Base-by-base conservation (phyloP, 2,888 invertebrate genomes). In the Phalera bucephala region DNA sequence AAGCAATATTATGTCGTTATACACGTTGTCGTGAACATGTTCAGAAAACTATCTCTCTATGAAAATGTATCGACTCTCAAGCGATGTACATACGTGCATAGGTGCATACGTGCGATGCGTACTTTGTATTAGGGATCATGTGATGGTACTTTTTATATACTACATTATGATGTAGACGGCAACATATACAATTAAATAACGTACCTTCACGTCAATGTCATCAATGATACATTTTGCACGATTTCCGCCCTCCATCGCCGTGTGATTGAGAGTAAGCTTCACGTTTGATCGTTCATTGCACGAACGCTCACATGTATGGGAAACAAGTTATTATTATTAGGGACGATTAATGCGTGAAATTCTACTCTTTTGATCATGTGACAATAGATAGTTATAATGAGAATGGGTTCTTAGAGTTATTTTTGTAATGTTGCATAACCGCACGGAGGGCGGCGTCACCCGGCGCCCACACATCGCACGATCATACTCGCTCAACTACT, bases 341-440 rank as follows among this genome's bases (percentile, higher is more conserved):
- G 4, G 1, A 8, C 27, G 10, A 7, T 2, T 25, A 7, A 12
- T 12, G 12, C 25, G 14, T 27, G 14, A 27, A 14, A 66, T 52
- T 66, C 69, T 66, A 59, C 65, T 68, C 74, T 66, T 65, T 68
- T 60, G 66, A 65, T 60, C 64, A 69, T 62, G 60, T 61, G 66
- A 67, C 68, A 69, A 72, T 73, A 80, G 66, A 55, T 65, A 57
- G 52, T 48, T 66, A 58, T 67, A 70, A 67, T 68, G 70, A 59
- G 52, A 63, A 72, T 75, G 59, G 62, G 68, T 80, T 77, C 53
- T 71, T 77, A 78, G 70, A 66, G 52, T 80, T 82, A 77, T 80
- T 80, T 86, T 86, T 77, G 67, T 83, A 81, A 78, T 71, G 66
- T 72, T 72, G 67, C 73, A 75, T 56, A 56, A 65, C 52, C 54